Percentiles rank a stretch among this genome's conserved stretches.
phyloP scores from a whole-genome alignment of 2,888 invertebrate genomes.

The Plutella xylostella region DNA sequence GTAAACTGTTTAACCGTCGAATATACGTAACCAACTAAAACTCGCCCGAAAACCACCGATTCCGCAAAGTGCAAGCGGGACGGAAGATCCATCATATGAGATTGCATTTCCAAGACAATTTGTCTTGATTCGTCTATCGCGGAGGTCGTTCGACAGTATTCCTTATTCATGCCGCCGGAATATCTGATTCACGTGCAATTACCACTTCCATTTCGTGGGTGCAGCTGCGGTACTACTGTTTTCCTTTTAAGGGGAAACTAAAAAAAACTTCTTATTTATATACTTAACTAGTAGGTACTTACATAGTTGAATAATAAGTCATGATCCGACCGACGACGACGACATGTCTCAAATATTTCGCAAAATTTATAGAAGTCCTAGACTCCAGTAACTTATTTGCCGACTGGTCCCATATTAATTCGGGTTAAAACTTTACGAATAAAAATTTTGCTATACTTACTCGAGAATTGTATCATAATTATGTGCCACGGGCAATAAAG shows the following conservation, averaged over 20 bases:
- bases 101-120: neutral
- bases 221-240: neutral
- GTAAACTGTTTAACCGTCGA: no score
- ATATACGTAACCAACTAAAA: no score
- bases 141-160: neutral
- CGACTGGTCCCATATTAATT: neutral
- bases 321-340: neutral
- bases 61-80: neutral
- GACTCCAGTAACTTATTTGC: neutral
- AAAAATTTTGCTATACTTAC: no score
- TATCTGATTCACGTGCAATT: conserved; percentile 1
- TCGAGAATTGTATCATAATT: no score
- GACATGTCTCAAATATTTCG: neutral
- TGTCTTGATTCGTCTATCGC: neutral
- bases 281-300: no score
- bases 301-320: neutral
- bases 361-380: neutral
- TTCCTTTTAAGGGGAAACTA: no score
- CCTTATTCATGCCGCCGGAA: neutral
- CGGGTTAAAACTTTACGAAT: no score
- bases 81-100: neutral
- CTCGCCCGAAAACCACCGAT: no score
- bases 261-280: no score
- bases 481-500: neutral
- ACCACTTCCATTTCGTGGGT: conserved; percentile 1